Evolutionary conservation across 53 echinoderm and acorn worm species (phyloP).

Genomic region (Mesocentrotus franciscanus): DNA sequence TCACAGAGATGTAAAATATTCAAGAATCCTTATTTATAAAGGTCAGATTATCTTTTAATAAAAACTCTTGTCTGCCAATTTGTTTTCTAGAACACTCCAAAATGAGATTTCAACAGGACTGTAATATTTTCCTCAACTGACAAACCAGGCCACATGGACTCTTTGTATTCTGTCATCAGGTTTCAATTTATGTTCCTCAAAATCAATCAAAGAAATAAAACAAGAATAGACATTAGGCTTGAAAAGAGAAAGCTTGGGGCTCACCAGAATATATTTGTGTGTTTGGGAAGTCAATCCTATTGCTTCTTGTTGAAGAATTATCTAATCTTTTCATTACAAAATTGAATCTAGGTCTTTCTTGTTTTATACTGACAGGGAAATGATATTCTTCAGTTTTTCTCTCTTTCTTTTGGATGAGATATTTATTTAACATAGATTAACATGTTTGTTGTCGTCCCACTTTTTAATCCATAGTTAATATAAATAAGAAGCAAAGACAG

Average conservation of each 20-base stretch:
- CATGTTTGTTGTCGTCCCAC: not conserved
- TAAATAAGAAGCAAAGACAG: not conserved
- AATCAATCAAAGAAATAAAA: slow-evolving; percentile 15
- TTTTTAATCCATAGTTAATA: not conserved
- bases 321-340: slow-evolving; percentile 48
- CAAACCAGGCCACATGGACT: not conserved
- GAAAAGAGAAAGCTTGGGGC: not conserved
- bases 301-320: slow-evolving; percentile 23
- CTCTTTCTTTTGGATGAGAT: not conserved
- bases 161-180: slow-evolving; percentile 26
- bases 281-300: slow-evolving; percentile 14
- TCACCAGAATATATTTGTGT: not conserved
- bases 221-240: not conserved
- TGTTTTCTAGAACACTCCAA: slow-evolving; percentile 45
- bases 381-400: not conserved
- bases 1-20: not conserved
- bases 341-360: not conserved
- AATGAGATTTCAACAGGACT: slow-evolving; percentile 44
- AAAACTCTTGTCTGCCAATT: slow-evolving; percentile 47
- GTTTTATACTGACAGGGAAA: not conserved
- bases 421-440: not conserved
- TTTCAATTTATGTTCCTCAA: slow-evolving; percentile 53
- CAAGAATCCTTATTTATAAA: slow-evolving; percentile 25
- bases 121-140: slow-evolving; percentile 2
- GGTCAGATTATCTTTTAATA: slow-evolving; percentile 42